Evolutionary conservation across 2,888 invertebrate species (phyloP), one percentile per base, ranked within the genome.

Genomic region (Aspidapion aeneum): DNA sequence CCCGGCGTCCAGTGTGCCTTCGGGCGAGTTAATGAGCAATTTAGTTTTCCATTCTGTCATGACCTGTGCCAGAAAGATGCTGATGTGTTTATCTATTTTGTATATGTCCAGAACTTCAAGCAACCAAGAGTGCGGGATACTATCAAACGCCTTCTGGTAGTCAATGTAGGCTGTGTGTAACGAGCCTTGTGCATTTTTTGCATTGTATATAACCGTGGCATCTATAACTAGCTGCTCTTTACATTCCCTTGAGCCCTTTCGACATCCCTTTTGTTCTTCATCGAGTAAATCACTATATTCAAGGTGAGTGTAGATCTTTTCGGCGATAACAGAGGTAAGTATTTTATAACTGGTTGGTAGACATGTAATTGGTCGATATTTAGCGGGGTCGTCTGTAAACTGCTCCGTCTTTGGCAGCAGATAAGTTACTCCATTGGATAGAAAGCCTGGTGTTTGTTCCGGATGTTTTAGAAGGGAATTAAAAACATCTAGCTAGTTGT

Each of bases 201-300:
- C 61, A 2, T 56, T 19, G 2, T n/a, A 21, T 1, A 20, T 56
- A 2, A 61, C 7, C 2, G 56, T 20, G 9, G 21, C 35, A 17
- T 56, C 61, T 19, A 61, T 51, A 12, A 61, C 1, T 9, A 57
- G 35, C 2, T 35, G 57, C 17, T 61, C 51, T 52, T 18, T 52
- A n/a, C 52, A 52, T 7, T n/a, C 19, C 19, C 50, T 48, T 12
- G 61, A 18, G 1, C 52, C 18, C 21, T 21, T 7, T 9, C 50
- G 35, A 22, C 57, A 61, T 16, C 61, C 61, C 19, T 61, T 61
- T 21, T 56, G 61, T 50, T 57, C 55, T 56, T 56, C 56, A 21
- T 18, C 18, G 21, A 56, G 56, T 18, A 56, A n/a, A 5, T 56
- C 18, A 21, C 18, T 56, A 7, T 18, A 3, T n/a, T 56, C 56